Evolutionary conservation across 2,113 vertebrate genomes (phyloP).

Genomic region (Triplophysa dalaica): DNA sequence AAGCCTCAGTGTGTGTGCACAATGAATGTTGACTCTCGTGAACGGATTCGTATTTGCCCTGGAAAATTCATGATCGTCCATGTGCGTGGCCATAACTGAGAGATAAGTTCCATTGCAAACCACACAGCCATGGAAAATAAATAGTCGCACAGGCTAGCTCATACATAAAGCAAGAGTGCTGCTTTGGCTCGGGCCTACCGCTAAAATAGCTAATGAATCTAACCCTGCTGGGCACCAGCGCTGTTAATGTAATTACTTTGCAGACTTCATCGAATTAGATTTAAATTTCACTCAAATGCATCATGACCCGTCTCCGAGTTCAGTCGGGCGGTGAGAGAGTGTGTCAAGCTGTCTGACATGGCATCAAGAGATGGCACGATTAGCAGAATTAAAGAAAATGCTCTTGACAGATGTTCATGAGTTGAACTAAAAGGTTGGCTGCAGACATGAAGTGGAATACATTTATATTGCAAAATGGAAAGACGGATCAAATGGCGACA

Average conservation of each 20-base stretch:
- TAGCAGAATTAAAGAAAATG: slow-evolving; percentile 17
- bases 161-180: slow-evolving; percentile 24
- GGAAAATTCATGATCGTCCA: slow-evolving; percentile 37
- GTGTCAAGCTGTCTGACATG: slow-evolving; percentile 26
- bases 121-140: slow-evolving; percentile 33
- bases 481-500: neutral
- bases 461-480: neutral
- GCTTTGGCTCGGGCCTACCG: slow-evolving; percentile 16
- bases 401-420: slow-evolving; percentile 8
- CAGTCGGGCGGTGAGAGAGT: neutral
- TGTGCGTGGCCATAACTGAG: slow-evolving; percentile 13
- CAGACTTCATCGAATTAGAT: slow-evolving; percentile 28
- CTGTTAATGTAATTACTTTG: slow-evolving; percentile 25
- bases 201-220: slow-evolving; percentile 37
- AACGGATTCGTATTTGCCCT: slow-evolving; percentile 10
- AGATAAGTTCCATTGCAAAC: slow-evolving; percentile 36
- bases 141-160: slow-evolving; percentile 32
- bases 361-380: slow-evolving; percentile 9
- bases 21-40: slow-evolving; percentile 32
- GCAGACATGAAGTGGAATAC: neutral
- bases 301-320: neutral
- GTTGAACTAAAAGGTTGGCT: slow-evolving; percentile 1
- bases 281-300: slow-evolving; percentile 28
- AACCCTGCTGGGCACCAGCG: slow-evolving; percentile 15
- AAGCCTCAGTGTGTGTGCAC: slow-evolving; percentile 33